Percentiles rank a stretch among this genome's conserved stretches.
Evolutionary conservation across 2,797 vertebrate genomes (phyloP).

Genomic region (Phalloptychus januarius): DNA sequence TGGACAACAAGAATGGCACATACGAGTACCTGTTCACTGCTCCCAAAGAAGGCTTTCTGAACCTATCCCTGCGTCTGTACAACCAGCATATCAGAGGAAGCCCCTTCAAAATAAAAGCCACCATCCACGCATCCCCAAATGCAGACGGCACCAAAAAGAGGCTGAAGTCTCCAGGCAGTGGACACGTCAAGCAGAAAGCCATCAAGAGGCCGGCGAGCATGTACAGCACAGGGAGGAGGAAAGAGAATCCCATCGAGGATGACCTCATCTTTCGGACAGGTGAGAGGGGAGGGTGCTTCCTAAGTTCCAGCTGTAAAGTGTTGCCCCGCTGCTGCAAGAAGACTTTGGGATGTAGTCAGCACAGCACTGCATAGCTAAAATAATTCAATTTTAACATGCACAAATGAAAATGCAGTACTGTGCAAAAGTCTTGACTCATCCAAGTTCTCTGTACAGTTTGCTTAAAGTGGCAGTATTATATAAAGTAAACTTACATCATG

Average conservation of each 20-base stretch:
- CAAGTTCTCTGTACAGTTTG: neutral
- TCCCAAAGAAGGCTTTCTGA: slow-evolving; percentile 90
- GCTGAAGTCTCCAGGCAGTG: slow-evolving; percentile 91
- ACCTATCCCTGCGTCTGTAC: slow-evolving; percentile 90
- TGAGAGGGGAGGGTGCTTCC: slow-evolving; percentile 54
- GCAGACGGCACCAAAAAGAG: slow-evolving; percentile 89
- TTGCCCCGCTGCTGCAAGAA: neutral
- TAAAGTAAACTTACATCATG: too few relatives aligned
- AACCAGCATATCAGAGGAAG: slow-evolving; percentile 96
- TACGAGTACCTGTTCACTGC: slow-evolving; percentile 92
- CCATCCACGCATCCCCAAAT: slow-evolving; percentile 85
- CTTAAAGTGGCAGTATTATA: neutral
- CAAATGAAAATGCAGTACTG: neutral
- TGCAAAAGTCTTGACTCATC: neutral
- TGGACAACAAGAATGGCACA: slow-evolving; percentile 97
- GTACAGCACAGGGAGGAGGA: slow-evolving; percentile 95
- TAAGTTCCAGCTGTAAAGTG: neutral
- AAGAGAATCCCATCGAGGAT: slow-evolving; percentile 96
- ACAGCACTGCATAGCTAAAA: neutral
- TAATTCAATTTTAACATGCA: neutral
- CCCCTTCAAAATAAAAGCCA: slow-evolving; percentile 92
- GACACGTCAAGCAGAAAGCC: slow-evolving; percentile 92
- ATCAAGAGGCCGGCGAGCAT: slow-evolving; percentile 94
- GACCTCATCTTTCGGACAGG: slow-evolving; percentile 95
- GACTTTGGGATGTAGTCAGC: neutral